Conservation (phyloP, 1,140 invertebrate species). For the Lepeophtheirus salmonis region DNA sequence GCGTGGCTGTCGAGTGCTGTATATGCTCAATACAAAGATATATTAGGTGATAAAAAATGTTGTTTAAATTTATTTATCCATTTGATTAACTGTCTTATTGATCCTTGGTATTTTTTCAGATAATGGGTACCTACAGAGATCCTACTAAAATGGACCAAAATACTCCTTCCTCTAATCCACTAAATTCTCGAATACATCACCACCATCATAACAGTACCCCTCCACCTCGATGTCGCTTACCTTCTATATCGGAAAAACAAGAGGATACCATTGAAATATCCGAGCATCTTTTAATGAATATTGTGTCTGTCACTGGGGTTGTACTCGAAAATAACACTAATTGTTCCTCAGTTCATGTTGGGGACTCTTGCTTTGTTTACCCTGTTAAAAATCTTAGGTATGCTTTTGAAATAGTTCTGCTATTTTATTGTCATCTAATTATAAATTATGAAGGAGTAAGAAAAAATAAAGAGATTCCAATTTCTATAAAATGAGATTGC, state of each 20-base stretch:
- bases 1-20: too few relatives aligned
- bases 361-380: not conserved
- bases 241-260: not conserved
- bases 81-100: too few relatives aligned
- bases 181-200: not conserved
- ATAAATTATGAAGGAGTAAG: too few relatives aligned
- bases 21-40: too few relatives aligned
- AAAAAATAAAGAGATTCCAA: too few relatives aligned
- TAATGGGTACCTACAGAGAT: not conserved
- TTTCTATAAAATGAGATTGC: too few relatives aligned
- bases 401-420: too few relatives aligned
- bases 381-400: not conserved
- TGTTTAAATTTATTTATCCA: too few relatives aligned
- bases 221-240: not conserved
- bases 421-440: too few relatives aligned
- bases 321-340: not conserved
- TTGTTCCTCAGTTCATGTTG: not conserved
- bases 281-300: not conserved
- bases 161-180: not conserved
- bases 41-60: too few relatives aligned
- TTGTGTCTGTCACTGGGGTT: not conserved
- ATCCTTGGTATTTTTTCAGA: too few relatives aligned
- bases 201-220: not conserved
- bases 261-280: not conserved
- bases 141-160: not conserved